phyloP scores from a whole-genome alignment of 1,140 invertebrate species.

The Philopotamus ludificatus region DNA sequence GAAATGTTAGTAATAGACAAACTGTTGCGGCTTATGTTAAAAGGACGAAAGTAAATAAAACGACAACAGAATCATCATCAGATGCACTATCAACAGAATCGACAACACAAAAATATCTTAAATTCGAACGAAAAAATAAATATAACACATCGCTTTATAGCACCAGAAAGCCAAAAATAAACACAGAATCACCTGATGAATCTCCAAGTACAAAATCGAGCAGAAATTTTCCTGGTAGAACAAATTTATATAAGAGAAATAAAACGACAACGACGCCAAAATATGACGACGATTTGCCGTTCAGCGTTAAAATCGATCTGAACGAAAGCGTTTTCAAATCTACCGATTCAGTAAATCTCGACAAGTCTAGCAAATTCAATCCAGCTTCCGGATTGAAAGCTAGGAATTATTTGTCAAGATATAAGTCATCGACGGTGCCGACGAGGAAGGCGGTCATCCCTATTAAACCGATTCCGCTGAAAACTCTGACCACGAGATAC shows the following conservation, averaged over 20 bases:
- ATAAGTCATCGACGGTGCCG: conserved; percentile 19
- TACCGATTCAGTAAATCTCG: background rate
- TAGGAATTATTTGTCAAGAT: conserved; percentile 20
- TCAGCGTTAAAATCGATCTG: conserved; percentile 7
- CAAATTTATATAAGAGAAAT: conserved; percentile 12
- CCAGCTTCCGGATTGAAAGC: background rate
- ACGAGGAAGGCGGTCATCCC: conserved; percentile 16
- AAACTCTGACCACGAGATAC: conserved; percentile 26
- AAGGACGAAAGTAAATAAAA: conserved; percentile 10
- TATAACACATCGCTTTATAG: conserved; percentile 30
- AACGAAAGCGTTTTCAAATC: background rate
- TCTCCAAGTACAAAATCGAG: conserved; percentile 14
- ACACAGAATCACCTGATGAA: background rate
- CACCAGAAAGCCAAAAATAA: conserved; percentile 15
- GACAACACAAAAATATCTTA: conserved; percentile 7
- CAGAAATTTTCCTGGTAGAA: conserved; percentile 5
- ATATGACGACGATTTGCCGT: background rate
- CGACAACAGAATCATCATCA: conserved; percentile 11
- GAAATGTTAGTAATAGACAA: background rate
- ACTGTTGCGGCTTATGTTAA: background rate
- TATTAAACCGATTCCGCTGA: conserved; percentile 28
- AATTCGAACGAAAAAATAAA: conserved; percentile 30
- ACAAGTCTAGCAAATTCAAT: background rate
- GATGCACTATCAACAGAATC: background rate
- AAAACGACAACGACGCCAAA: conserved; percentile 17